A percentile compares a stretch with the other conserved stretches of the same genome.
These are phyloP conservation scores for Siniperca undulata DNA, from an alignment of 2,797 vertebrate species.

Conservation along the genomic window DNA sequence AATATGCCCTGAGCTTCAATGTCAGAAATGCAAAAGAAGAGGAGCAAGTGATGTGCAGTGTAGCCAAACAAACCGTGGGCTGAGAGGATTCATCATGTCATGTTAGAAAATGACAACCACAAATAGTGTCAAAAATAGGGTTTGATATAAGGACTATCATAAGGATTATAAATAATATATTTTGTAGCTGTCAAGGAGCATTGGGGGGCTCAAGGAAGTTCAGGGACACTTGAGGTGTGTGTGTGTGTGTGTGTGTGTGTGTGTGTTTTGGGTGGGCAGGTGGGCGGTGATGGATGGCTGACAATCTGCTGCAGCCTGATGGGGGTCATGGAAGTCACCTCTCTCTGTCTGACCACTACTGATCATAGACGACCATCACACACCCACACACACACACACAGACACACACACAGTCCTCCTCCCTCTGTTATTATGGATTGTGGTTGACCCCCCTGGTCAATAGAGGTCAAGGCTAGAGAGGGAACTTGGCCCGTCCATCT, in stretches of 20 bases:
- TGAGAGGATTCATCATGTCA: not conserved
- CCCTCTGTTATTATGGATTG: conserved; percentile 56
- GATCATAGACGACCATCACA: conserved; percentile 9
- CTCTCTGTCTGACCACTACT: conserved; percentile 48
- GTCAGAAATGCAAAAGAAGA: not conserved
- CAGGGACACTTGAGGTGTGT: conserved; percentile 28
- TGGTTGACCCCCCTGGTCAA: conserved; percentile 57
- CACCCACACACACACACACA: conserved; percentile 17
- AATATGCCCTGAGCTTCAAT: not conserved
- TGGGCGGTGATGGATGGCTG: conserved; percentile 75
- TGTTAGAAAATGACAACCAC: not conserved
- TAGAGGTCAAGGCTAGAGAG: conserved; percentile 67
- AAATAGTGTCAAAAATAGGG: not conserved
- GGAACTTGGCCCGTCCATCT: conserved; percentile 63
- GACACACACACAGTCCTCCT: conserved; percentile 12
- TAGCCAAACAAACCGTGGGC: not conserved
- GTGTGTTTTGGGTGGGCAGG: conserved; percentile 23
- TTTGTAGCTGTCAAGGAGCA: not conserved
- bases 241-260: conserved; percentile 32
- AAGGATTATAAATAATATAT: not conserved
- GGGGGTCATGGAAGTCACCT: conserved; percentile 66
- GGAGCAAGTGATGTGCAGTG: not conserved
- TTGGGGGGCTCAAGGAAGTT: not conserved
- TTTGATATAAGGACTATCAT: not conserved
- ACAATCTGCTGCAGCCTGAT: conserved; percentile 78